A percentile compares a stretch with the other conserved stretches of the same genome.
Conservation (phyloP, 1,140 invertebrate species). For the Andrena cerasifolii region DNA sequence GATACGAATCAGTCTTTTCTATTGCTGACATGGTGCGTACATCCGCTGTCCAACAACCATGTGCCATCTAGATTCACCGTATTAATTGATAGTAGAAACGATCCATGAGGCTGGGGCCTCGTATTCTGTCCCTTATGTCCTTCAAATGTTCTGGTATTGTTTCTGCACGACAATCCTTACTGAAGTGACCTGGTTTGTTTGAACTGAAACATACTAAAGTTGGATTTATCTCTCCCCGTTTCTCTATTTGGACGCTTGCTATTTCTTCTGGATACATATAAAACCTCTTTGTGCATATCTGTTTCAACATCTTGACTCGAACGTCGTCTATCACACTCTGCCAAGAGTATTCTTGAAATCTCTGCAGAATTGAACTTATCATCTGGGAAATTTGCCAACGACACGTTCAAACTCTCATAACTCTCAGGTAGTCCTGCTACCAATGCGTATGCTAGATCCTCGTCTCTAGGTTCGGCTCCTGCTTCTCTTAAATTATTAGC, state of each 20-base stretch:
- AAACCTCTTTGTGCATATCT: neutral
- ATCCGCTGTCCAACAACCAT: slow-evolving; percentile 13
- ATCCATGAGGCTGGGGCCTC: too few species aligned
- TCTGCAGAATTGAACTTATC: slow-evolving; percentile 36
- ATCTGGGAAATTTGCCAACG: slow-evolving; percentile 13
- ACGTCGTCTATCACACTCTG: slow-evolving; percentile 23
- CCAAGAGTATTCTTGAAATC: slow-evolving; percentile 16
- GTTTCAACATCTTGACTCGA: neutral
- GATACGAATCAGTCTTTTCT: slow-evolving; percentile 19
- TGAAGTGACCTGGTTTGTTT: neutral
- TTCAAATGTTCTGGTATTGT: neutral
- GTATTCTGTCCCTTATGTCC: neutral
- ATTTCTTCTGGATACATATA: neutral
- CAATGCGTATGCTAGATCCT: slow-evolving; percentile 23
- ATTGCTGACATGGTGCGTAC: slow-evolving; percentile 21
- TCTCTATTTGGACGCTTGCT: neutral
- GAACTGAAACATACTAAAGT: slow-evolving; percentile 10
- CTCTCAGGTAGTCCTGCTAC: slow-evolving; percentile 19
- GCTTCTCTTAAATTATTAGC: slow-evolving; percentile 23
- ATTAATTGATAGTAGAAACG: slow-evolving; percentile 20
- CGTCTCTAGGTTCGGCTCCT: slow-evolving; percentile 15
- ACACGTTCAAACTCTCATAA: slow-evolving; percentile 25
- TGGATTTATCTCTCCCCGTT: neutral
- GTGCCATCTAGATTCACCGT: slow-evolving; percentile 1
- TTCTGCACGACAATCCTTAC: neutral